Evolutionary conservation across 1,140 invertebrate genomes (phyloP).

Genomic region (Paraescarpia echinospica): DNA sequence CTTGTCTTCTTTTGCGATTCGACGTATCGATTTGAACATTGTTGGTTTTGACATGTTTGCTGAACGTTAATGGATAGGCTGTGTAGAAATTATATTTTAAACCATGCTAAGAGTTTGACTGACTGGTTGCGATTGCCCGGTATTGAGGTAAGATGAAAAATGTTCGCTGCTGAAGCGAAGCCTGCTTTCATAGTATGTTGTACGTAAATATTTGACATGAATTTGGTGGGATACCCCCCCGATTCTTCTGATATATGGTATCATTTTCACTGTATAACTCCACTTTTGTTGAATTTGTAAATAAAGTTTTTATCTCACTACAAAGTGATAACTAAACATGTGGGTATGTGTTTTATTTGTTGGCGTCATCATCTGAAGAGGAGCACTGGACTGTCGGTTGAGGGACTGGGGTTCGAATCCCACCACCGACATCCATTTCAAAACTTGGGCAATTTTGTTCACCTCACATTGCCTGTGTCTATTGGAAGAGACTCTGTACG

Average conservation of each 20-base stretch:
- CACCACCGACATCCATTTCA: too few relatives aligned
- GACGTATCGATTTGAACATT: not conserved
- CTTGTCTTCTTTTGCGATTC: not conserved
- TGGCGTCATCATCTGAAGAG: constrained; percentile 25
- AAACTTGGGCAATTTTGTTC: too few relatives aligned
- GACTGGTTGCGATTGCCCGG: not conserved
- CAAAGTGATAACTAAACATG: constrained; percentile 26
- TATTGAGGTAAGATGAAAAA: constrained; percentile 5
- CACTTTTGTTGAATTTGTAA: constrained; percentile 32
- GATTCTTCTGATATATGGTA: constrained; percentile 10
- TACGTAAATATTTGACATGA: constrained; percentile 3
- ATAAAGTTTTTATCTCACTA: constrained; percentile 31
- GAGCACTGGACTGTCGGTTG: too few relatives aligned
- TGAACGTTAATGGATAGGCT: not conserved
- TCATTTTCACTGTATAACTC: constrained; percentile 8
- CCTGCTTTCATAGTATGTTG: constrained; percentile 12
- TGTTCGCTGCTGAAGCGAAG: not conserved
- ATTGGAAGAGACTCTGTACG: too few relatives aligned
- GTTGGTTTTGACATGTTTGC: constrained; percentile 9
- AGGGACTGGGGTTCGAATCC: too few relatives aligned
- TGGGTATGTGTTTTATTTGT: constrained; percentile 15
- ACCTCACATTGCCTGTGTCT: too few relatives aligned
- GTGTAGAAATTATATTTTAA: constrained; percentile 1
- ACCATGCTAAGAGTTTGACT: not conserved
- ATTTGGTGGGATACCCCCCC: not conserved